These are phyloP conservation scores for Calliphora vomitoria DNA, from an alignment of 2,888 invertebrate species.

Conservation along the genomic window DNA sequence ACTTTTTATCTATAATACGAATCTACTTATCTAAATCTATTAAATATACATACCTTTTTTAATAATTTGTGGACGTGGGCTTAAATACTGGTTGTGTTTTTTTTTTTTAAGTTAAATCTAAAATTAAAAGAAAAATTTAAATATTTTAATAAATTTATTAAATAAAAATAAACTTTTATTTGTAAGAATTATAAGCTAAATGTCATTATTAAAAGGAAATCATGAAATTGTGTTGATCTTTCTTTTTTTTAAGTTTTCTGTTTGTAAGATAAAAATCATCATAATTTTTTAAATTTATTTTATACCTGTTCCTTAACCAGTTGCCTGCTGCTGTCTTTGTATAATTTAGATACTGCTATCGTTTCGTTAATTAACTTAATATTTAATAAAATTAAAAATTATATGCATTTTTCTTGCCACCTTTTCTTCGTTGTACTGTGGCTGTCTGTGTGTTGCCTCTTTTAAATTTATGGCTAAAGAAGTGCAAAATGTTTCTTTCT, in stretches of 20 bases:
- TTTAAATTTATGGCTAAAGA: slow-evolving; percentile 27
- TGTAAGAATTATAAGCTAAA: neutral
- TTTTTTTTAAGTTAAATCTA: slow-evolving; percentile 67
- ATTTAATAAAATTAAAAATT: slow-evolving; percentile 56
- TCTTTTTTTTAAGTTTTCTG: neutral
- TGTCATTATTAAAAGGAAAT: slow-evolving; percentile 49
- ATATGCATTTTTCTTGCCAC: slow-evolving; percentile 47
- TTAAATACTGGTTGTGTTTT: slow-evolving; percentile 59
- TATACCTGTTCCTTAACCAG: neutral
- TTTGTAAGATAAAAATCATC: slow-evolving; percentile 21
- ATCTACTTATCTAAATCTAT: neutral
- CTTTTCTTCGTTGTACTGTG: neutral
- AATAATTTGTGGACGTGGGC: slow-evolving; percentile 78
- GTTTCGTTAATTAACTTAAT: slow-evolving; percentile 59
- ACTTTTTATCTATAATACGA: neutral
- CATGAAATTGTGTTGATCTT: slow-evolving; percentile 10
- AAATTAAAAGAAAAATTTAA: neutral
- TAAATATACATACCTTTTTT: neutral
- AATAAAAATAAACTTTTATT: neutral
- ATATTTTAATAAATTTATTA: too few relatives aligned
- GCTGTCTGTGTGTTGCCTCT: neutral
- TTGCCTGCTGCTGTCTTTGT: slow-evolving; percentile 2
- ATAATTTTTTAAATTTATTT: slow-evolving; percentile 32
- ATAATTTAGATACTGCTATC: slow-evolving; percentile 38
- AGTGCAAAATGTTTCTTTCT: slow-evolving; percentile 1